phyloP scores from a whole-genome alignment of 37 sponge, comb jelly and placozoan species.

The Oscarella lobularis region DNA sequence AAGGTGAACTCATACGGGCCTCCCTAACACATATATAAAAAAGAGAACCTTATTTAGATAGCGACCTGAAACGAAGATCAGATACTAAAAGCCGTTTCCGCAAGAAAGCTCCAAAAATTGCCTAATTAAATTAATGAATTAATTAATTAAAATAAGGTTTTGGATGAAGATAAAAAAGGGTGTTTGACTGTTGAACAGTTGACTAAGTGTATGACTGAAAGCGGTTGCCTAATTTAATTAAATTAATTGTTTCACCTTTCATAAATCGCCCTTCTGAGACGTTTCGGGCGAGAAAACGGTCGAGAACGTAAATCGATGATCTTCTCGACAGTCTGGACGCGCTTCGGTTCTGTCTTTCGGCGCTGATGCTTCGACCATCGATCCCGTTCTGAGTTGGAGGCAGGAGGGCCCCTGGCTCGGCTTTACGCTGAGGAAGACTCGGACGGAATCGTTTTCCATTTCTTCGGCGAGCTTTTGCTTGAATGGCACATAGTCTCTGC shows the following conservation, averaged over 20 bases:
- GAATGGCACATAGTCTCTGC: no score
- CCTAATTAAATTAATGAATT: background rate
- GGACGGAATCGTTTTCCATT: conserved; percentile 29
- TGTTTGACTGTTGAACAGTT: conserved; percentile 73
- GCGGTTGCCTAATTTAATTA: conserved; percentile 27
- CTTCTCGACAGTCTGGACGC: background rate
- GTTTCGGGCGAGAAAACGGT: conserved; percentile 23
- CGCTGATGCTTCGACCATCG: conserved; percentile 28
- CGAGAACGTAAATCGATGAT: conserved; percentile 38
- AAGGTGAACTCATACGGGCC: conserved; percentile 14
- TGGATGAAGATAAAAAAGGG: conserved; percentile 64
- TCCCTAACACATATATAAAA: background rate
- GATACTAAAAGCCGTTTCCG: conserved; percentile 5
- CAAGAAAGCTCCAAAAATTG: conserved; percentile 25
- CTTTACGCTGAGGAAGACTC: conserved; percentile 31
- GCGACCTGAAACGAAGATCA: conserved; percentile 46
- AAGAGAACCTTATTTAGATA: conserved; percentile 25
- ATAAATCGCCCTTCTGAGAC: conserved; percentile 41
- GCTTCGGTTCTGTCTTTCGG: conserved; percentile 26
- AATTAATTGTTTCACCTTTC: background rate
- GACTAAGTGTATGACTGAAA: conserved; percentile 52
- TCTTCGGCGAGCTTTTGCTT: background rate
- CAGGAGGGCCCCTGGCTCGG: conserved; percentile 30
- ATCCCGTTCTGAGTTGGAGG: background rate
- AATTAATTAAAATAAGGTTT: conserved; percentile 26